phyloP scores from a whole-genome alignment of 2,797 vertebrate species.

The Malacoraja senta region DNA sequence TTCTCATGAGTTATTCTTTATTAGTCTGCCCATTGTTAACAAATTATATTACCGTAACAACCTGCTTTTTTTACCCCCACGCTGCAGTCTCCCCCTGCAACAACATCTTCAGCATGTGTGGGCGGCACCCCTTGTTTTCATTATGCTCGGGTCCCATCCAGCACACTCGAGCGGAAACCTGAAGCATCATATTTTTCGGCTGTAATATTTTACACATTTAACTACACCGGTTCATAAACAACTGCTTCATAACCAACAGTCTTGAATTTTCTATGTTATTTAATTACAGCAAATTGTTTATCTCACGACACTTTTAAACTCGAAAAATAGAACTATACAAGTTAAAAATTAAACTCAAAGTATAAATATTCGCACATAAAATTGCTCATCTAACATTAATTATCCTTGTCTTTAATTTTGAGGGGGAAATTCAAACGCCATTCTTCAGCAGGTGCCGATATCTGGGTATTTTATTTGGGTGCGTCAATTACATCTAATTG shows the following conservation, averaged over 20 bases:
- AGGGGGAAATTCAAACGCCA: too few relatives aligned
- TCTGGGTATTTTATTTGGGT: too few relatives aligned
- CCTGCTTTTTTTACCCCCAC: background rate
- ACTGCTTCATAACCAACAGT: background rate
- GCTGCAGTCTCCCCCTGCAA: background rate
- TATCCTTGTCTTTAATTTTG: background rate
- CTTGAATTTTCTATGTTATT: background rate
- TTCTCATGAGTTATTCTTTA: background rate
- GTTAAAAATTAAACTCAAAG: background rate
- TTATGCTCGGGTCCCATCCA: background rate
- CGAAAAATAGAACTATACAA: background rate
- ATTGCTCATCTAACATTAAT: background rate
- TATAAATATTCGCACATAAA: background rate
- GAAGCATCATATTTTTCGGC: background rate
- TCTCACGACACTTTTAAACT: background rate
- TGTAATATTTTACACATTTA: background rate
- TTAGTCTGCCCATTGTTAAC: background rate
- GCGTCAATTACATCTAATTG: too few relatives aligned
- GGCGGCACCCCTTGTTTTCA: background rate
- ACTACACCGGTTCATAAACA: background rate
- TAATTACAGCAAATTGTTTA: background rate
- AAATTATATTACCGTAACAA: background rate
- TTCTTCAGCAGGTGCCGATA: constrained; percentile 10
- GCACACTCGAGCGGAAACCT: constrained; percentile 17
- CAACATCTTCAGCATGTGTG: background rate